phyloP scores from a whole-genome alignment of 1,140 invertebrate genomes.

The Euschistus heros region DNA sequence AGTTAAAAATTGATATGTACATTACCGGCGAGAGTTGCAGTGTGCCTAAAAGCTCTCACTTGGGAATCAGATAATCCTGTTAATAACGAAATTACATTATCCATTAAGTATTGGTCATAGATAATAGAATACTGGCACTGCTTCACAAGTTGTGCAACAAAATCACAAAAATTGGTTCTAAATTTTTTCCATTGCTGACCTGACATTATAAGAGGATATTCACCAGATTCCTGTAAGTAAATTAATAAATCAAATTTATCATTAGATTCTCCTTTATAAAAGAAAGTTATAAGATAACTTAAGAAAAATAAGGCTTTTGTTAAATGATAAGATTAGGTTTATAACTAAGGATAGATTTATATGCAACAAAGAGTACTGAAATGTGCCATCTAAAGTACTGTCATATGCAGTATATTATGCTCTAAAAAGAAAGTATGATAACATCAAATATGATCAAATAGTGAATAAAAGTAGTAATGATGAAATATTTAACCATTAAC shows the following conservation, averaged over 20 bases:
- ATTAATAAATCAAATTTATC: slow-evolving; percentile 2
- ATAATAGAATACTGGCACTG: slow-evolving; percentile 99
- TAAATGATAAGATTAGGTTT: too few relatives aligned
- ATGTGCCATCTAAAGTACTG: too few relatives aligned
- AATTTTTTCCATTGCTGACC: slow-evolving; percentile 98
- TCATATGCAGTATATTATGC: too few relatives aligned
- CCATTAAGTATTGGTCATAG: slow-evolving; percentile 98
- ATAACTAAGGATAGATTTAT: too few relatives aligned
- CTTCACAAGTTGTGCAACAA: slow-evolving; percentile 90
- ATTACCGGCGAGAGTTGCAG: slow-evolving; percentile 86
- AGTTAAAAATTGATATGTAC: not conserved
- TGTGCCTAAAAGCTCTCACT: slow-evolving; percentile 96
- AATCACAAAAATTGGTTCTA: slow-evolving; percentile 90
- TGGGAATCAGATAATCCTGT: slow-evolving; percentile 97
- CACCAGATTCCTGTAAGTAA: slow-evolving; percentile 76
- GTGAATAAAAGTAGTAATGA: too few relatives aligned
- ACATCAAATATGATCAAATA: too few relatives aligned
- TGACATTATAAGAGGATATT: slow-evolving; percentile 96
- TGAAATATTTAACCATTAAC: too few relatives aligned
- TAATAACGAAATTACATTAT: slow-evolving; percentile 93
- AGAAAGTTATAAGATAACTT: too few relatives aligned
- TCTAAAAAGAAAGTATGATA: too few relatives aligned
- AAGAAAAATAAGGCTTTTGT: too few relatives aligned
- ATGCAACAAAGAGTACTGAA: too few relatives aligned
- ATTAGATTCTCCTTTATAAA: too few relatives aligned